These are phyloP conservation scores for Musca domestica DNA, from an alignment of 1,140 invertebrate genomes.

Conservation along the genomic window DNA sequence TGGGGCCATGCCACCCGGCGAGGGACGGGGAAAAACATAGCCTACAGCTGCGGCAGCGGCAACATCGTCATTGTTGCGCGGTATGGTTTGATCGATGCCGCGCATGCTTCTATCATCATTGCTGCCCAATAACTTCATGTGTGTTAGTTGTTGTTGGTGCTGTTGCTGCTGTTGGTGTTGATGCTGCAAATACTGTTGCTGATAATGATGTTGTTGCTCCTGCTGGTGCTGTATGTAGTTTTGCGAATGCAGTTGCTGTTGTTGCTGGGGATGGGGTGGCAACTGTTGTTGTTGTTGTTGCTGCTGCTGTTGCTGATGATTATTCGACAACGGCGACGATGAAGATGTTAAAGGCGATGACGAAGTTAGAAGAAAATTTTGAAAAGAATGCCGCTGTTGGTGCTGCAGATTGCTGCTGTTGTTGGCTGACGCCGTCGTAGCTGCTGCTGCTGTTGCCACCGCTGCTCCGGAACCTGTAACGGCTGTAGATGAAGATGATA, in stretches of 20 bases:
- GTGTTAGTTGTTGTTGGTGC: slow-evolving; percentile 38
- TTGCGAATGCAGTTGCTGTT: slow-evolving; percentile 13
- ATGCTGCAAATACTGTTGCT: slow-evolving; percentile 23
- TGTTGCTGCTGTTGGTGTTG: slow-evolving; percentile 34
- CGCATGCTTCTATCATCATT: slow-evolving; percentile 52
- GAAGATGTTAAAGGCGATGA: slow-evolving; percentile 27
- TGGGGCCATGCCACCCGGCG: slow-evolving; percentile 30
- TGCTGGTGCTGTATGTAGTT: slow-evolving; percentile 31
- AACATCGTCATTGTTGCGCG: slow-evolving; percentile 40
- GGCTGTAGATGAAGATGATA: slow-evolving; percentile 27
- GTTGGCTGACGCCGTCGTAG: slow-evolving; percentile 29
- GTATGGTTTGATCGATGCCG: slow-evolving; percentile 37
- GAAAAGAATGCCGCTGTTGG: slow-evolving; percentile 31
- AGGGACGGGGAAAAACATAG: slow-evolving; percentile 50
- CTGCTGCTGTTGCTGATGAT: neutral
- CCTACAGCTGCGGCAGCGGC: slow-evolving; percentile 46
- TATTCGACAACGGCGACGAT: slow-evolving; percentile 10
- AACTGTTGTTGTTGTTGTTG: neutral
- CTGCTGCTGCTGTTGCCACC: slow-evolving; percentile 26
- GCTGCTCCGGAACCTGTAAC: slow-evolving; percentile 24
- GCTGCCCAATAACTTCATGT: slow-evolving; percentile 53
- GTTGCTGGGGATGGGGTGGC: slow-evolving; percentile 1
- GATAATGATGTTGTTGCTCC: slow-evolving; percentile 25
- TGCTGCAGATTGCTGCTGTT: slow-evolving; percentile 27
- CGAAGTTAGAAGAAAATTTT: slow-evolving; percentile 29